Evolutionary conservation across 2,797 vertebrate species (phyloP).

Genomic region (Hydrolagus colliei): DNA sequence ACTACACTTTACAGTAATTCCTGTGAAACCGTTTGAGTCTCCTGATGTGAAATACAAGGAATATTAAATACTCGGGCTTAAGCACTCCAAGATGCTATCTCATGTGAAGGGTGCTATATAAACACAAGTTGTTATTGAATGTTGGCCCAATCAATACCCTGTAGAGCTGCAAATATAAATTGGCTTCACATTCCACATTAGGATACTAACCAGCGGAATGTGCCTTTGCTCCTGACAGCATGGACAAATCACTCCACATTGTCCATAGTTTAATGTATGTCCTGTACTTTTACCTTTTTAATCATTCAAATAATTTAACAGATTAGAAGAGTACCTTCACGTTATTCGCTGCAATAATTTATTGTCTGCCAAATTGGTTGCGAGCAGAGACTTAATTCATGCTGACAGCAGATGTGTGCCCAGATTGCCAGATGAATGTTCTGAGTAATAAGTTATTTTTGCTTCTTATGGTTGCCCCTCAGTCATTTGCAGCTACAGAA

Average conservation of each 20-base stretch:
- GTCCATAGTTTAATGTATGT: too few relatives aligned
- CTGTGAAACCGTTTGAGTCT: too few relatives aligned
- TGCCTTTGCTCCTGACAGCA: too few relatives aligned
- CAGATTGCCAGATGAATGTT: constrained; percentile 29
- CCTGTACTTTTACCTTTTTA: not conserved
- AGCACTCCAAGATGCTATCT: not conserved
- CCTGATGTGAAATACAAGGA: too few relatives aligned
- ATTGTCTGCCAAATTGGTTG: constrained; percentile 27
- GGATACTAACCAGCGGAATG: too few relatives aligned
- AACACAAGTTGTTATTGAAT: not conserved
- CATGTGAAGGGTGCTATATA: not conserved
- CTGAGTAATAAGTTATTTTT: constrained; percentile 23
- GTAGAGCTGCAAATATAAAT: too few relatives aligned
- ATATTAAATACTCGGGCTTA: too few relatives aligned
- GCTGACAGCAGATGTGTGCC: constrained; percentile 16
- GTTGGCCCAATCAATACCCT: too few relatives aligned
- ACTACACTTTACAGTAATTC: too few relatives aligned
- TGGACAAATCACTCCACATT: too few relatives aligned
- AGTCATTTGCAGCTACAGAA: not conserved
- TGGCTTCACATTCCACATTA: too few relatives aligned
- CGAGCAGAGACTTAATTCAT: constrained; percentile 13
- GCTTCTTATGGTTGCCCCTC: constrained; percentile 17
- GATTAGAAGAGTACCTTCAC: not conserved
- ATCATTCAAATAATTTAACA: not conserved
- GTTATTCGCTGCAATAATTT: constrained; percentile 10